These are phyloP conservation scores for Trichomycterus rosablanca DNA, from an alignment of 2,113 vertebrate species.

Conservation along the genomic window DNA sequence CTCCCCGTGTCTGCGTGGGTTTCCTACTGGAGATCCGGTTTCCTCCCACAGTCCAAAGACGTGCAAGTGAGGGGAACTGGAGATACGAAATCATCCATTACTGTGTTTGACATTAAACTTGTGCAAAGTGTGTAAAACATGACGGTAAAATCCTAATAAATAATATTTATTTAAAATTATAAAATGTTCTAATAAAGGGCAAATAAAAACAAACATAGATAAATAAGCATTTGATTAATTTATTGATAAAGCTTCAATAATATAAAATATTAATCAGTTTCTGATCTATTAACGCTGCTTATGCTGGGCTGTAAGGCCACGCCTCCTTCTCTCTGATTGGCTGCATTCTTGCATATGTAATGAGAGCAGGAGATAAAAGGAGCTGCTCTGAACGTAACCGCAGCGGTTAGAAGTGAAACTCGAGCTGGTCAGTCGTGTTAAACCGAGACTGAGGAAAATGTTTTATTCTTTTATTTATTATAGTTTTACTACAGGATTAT, in stretches of 20 bases:
- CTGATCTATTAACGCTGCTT: background rate
- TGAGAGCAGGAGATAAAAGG: background rate
- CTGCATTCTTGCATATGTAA: constrained; percentile 11
- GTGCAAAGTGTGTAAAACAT: too few species aligned
- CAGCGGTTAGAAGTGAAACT: constrained; percentile 1
- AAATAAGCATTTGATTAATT: background rate
- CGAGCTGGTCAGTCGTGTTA: too few species aligned
- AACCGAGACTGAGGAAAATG: background rate
- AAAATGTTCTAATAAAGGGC: too few species aligned
- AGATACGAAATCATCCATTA: too few species aligned
- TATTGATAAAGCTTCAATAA: background rate
- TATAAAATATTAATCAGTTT: background rate
- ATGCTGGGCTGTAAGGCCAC: background rate
- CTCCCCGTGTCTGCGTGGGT: too few species aligned
- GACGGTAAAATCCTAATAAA: too few species aligned
- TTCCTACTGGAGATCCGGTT: too few species aligned
- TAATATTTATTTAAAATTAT: too few species aligned
- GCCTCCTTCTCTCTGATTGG: background rate
- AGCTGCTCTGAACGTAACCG: background rate
- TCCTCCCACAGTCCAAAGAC: too few species aligned
- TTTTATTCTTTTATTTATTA: background rate
- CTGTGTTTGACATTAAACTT: too few species aligned
- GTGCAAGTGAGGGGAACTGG: too few species aligned
- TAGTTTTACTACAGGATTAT: background rate
- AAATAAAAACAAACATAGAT: too few species aligned